phyloP scores from a whole-genome alignment of 2,888 invertebrate genomes.

The Synergus gifuensis region DNA sequence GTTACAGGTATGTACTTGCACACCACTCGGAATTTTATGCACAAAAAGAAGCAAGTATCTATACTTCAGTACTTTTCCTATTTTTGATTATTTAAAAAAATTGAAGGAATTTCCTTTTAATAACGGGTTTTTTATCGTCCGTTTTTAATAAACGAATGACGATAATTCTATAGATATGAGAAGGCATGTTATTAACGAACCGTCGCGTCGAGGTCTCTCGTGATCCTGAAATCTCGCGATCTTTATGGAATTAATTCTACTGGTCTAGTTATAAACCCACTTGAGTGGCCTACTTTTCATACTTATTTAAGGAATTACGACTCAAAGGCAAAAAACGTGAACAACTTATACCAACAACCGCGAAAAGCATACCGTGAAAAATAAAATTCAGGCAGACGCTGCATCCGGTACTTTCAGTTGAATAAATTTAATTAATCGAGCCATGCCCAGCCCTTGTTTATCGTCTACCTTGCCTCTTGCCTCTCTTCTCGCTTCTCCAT shows the following conservation, averaged over 20 bases:
- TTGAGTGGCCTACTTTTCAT: conserved; percentile 46
- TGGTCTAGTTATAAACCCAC: background rate
- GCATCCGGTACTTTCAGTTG: conserved; percentile 49
- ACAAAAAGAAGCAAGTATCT: background rate
- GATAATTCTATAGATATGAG: background rate
- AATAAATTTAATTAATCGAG: conserved; percentile 56
- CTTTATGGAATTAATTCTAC: conserved; percentile 1
- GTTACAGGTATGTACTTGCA: background rate
- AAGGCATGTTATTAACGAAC: background rate
- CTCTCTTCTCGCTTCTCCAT: background rate
- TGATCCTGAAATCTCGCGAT: background rate
- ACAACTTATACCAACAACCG: conserved; percentile 23
- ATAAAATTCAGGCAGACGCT: conserved; percentile 49
- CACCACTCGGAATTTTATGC: background rate
- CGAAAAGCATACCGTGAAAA: conserved; percentile 41
- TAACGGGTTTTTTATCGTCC: background rate
- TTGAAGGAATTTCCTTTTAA: background rate
- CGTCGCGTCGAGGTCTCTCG: background rate
- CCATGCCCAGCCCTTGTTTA: conserved; percentile 2
- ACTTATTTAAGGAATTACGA: conserved; percentile 50
- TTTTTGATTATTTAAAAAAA: too few species aligned
- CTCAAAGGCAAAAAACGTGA: conserved; percentile 44
- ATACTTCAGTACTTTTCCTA: background rate
- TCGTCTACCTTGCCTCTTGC: background rate
- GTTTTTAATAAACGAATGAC: background rate